Base-by-base conservation (phyloP, 92 coral and sea anemone genomes). In the Parazoanthus darwini region DNA sequence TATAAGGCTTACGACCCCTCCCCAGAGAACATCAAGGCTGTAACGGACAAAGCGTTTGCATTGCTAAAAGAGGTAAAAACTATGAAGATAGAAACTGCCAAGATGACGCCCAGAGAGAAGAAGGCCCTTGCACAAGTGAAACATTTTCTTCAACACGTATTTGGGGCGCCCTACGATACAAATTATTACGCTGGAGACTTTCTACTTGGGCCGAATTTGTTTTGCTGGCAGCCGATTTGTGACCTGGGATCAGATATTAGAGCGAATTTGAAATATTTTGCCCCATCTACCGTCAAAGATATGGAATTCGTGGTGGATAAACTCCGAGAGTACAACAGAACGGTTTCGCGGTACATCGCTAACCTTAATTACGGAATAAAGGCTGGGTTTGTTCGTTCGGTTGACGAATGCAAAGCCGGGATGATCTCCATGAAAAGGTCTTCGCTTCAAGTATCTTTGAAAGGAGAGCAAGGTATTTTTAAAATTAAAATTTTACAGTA, bases 301-400 rank as follows among this genome's bases (percentile, higher is more conserved):
- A 79, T 96, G 59, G 86, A 75, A 35, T 36, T 85, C 15, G 56
- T 96, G 15, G 79, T 81, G 5, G 90, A 86, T 8, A 91, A 88
- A 50, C 86, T 96, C 25, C 54, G 79, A 14, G 74, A 71, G 78
- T 85, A 91, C 10, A 86, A 91, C 73, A 9, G 78, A 74, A 89
- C 98, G 0, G 75, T 93, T 67, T 4, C 71, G 7, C 91, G 74
- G 56, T 96, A 96, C 68, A 91, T 93, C 36, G 86, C 87, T 18
- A 96, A 96, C 90, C 63, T 95, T 68, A 85, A 79, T 25, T 90
- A 82, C 26, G 99, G 99, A 25, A 92, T 89, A 15, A 90, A 90
- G n/a, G 91, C 96, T 26, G 99, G 99, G 0, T 95, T 97, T 98
- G 97, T 95, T 0, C 93, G 98, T 13, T 92, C 98, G 3, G 50